Base-by-base conservation (phyloP, 2,113 vertebrate species). In the Lanius ludovicianus region DNA sequence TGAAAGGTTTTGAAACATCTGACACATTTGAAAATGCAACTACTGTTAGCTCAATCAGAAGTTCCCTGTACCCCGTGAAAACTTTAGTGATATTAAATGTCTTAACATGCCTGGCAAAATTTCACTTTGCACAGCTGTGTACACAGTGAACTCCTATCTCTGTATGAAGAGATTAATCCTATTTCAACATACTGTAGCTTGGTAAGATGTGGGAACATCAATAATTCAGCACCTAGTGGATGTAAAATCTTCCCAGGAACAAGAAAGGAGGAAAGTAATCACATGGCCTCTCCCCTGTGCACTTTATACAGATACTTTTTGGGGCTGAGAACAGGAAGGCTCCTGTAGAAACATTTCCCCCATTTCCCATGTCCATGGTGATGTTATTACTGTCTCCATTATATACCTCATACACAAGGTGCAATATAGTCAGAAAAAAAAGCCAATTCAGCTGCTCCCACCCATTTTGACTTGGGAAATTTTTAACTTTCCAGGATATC, bases 231-330 rank as follows among this genome's bases (percentile, higher is more conserved):
- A 84, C 10, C 17, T 31, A 44, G 16, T 4, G 39, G 24, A 56
- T 44, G 30, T 53, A 21, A 62, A 85, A 79, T 27, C 4, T 11
- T n/a, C 33, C 22, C 21, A n/a, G 22, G 19, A 64, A 31, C 17
- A 55, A 62, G 30, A 65, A 21, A 50, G 14, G 13, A 64, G 10
- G 3, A 30, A 57, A 25, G 9, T 13, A 69, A 76, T 17, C 42
- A n/a, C 23, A 39, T 8, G 15, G 22, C 13, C 28, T 91, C 24
- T 74, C 7, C 8, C 16, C 22, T 53, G 30, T 0, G 0, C 5
- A 13, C 7, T 73, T 60, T 28, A 41, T 15, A 35, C 30, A 19
- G 68, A 47, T 6, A 23, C 5, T 15, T 12, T 60, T 24, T 0
- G 6, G 31, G 46, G 17, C 46, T n/a, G 17, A 85, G 41, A 59